Base-by-base conservation (phyloP, 2,888 invertebrate genomes). In the Tachystola acroxantha region DNA sequence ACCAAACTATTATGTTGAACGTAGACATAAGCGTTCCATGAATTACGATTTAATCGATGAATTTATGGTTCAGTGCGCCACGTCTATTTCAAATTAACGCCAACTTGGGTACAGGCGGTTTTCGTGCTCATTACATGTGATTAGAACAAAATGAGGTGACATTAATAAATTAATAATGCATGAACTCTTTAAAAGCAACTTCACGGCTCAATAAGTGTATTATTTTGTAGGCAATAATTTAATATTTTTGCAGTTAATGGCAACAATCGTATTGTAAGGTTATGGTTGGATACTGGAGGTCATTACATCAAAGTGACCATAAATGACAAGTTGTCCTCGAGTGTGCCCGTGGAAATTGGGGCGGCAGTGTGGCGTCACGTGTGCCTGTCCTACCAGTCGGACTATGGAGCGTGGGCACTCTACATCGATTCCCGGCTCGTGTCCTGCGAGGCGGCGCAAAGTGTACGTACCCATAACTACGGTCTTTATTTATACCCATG, bases 321-420 rank as follows among this genome's bases (percentile, higher is more conserved):
- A 45, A 85, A 86, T 28, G 87, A 84, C 25, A 65, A 64, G 35
- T 69, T 74, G 11, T 67, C 89, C n/a, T 80, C 90, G 14, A 76
- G 64, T 29, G 61, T 82, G 3, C 65, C 74, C 0, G 75, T 89
- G 0, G 76, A 86, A 24, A 48, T 79, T 54, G 82, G 46, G 0
- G 66, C 61, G 35, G 71, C 76, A 50, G 82, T 80, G 3, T 93
- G 92, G 92, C 88, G 89, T 32, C 92, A 92, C 58, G 63, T 92
- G 10, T 92, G 92, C 46, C 74, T 91, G 45, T 91, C 92, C 30
- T 92, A 92, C 87, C 89, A 91, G 43, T 88, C 90, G 0, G 76
- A 77, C 37, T 76, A 71, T 32, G 92, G 89, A n/a, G 85, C 87
- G 4, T 92, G 91, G 89, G 89, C 87, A 19, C 62, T 91, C 3